Conservation (phyloP, 2,797 vertebrate genomes). For the Myotis findleyi region DNA sequence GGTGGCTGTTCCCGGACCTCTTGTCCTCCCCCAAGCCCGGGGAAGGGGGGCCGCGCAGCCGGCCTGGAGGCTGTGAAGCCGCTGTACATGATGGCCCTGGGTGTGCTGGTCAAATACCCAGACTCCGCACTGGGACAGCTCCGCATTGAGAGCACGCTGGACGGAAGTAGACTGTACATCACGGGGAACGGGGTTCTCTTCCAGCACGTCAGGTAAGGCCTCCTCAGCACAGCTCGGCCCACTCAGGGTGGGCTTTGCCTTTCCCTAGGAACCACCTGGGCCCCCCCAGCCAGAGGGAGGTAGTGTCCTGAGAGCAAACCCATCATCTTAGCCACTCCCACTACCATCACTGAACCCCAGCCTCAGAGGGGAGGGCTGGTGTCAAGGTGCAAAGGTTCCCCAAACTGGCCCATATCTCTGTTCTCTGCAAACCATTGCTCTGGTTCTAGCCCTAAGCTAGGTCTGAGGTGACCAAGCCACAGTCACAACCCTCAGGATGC, state of each 20-base stretch:
- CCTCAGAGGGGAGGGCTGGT: background rate
- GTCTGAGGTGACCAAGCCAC: background rate
- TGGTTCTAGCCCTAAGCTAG: background rate
- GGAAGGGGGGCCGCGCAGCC: conserved; percentile 39
- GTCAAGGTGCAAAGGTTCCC: background rate
- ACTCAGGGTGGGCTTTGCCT: background rate
- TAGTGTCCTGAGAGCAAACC: background rate
- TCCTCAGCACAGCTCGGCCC: background rate
- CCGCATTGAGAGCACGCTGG: conserved; percentile 82
- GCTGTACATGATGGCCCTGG: conserved; percentile 84
- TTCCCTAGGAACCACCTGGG: conserved; percentile 16
- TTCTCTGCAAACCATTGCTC: conserved; percentile 2
- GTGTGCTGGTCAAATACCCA: conserved; percentile 85
- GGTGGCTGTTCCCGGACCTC: conserved; percentile 67
- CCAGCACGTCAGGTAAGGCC: conserved; percentile 84
- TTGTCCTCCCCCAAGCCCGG: conserved; percentile 61
- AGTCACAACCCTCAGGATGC: background rate
- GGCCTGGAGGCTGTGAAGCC: conserved; percentile 65
- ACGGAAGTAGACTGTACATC: conserved; percentile 83
- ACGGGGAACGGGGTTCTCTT: conserved; percentile 85
- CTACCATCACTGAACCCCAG: background rate
- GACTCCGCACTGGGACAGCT: conserved; percentile 87
- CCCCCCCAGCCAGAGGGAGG: background rate
- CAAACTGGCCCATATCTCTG: background rate
- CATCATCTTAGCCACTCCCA: conserved; percentile 3